Evolutionary conservation across 2,888 invertebrate genomes (phyloP).

Genomic region (Callyntrura sp.): DNA sequence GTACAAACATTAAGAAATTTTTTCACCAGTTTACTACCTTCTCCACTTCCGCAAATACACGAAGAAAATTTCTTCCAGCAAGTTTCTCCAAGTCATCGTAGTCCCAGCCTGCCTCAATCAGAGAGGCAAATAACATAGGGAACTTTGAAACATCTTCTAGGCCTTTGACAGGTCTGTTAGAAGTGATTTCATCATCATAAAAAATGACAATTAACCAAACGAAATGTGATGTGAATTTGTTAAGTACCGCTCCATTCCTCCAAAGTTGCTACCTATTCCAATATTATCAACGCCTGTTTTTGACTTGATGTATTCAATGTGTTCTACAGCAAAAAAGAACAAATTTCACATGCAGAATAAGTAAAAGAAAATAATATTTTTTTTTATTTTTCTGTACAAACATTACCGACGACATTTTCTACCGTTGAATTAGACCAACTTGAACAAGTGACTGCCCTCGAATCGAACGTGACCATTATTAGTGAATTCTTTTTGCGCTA

Average conservation of each 20-base stretch:
- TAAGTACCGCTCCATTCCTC: conserved; percentile 78
- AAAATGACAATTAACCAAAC: neutral
- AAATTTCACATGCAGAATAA: neutral
- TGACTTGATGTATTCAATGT: conserved; percentile 80
- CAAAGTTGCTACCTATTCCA: conserved; percentile 83
- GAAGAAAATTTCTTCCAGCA: conserved; percentile 84
- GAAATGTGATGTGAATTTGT: neutral
- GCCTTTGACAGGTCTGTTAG: conserved; percentile 84
- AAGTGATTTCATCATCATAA: neutral
- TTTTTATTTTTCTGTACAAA: conserved; percentile 53
- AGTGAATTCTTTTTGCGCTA: conserved; percentile 85
- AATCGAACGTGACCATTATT: conserved; percentile 86
- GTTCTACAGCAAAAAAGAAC: conserved; percentile 66
- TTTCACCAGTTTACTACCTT: conserved; percentile 66
- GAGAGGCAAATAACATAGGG: conserved; percentile 84
- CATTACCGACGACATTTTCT: conserved; percentile 85
- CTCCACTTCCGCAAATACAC: conserved; percentile 83
- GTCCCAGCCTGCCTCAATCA: conserved; percentile 84
- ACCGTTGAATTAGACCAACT: conserved; percentile 84
- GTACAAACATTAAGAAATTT: too few relatives aligned
- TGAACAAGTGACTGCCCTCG: conserved; percentile 85
- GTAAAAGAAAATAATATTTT: too few relatives aligned
- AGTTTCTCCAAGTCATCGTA: conserved; percentile 84
- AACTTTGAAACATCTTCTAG: conserved; percentile 85
- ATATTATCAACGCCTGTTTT: conserved; percentile 80